Conservation (phyloP, 2,888 invertebrate species). For the Prosopocoilus inquinatus region DNA sequence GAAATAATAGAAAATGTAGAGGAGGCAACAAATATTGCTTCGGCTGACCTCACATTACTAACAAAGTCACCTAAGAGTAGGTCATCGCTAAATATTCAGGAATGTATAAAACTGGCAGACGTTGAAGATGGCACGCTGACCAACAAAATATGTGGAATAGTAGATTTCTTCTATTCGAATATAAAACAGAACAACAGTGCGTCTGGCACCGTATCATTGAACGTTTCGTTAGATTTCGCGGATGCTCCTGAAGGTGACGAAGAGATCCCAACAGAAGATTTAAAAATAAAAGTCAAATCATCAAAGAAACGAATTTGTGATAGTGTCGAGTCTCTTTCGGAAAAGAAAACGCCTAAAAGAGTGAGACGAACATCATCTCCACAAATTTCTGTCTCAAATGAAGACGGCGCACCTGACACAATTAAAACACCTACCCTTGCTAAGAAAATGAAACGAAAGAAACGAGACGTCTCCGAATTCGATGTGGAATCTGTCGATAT, state of each 20-base stretch:
- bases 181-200: constrained; percentile 32
- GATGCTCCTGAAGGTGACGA: constrained; percentile 7
- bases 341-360: neutral
- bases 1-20: neutral
- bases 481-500: constrained; percentile 7
- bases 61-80: constrained; percentile 18
- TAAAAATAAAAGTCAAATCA: neutral
- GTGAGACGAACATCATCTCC: neutral
- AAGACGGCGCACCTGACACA: neutral
- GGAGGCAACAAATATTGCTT: constrained; percentile 18
- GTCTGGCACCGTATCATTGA: constrained; percentile 39
- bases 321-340: neutral
- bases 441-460: neutral
- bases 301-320: neutral
- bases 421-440: neutral
- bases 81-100: constrained; percentile 42
- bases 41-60: constrained; percentile 6
- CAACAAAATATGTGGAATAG: constrained; percentile 35
- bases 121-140: constrained; percentile 33
- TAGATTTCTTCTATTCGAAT: constrained; percentile 37
- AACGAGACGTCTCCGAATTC: constrained; percentile 1
- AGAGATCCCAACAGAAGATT: neutral
- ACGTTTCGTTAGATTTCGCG: constrained; percentile 29
- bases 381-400: neutral
- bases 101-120: constrained; percentile 38